Evolutionary conservation across 2,113 vertebrate species (phyloP), one percentile per base, ranked within the genome.

Genomic region (Sigmodon hispidus): DNA sequence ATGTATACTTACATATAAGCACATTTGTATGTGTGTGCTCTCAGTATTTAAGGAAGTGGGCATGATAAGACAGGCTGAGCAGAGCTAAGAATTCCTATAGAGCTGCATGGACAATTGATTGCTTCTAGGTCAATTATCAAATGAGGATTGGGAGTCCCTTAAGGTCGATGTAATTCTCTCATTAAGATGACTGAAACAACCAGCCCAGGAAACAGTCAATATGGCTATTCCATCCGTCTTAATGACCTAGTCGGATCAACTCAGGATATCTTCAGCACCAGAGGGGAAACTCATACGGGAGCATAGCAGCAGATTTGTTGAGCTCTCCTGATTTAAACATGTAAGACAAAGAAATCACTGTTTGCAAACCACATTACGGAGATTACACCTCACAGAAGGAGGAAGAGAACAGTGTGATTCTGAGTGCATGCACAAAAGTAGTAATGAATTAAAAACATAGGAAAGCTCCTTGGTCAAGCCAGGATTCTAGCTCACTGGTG

Each of bases 151-250:
- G 81, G 72, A 95, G 83, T 92, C 95, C 88, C 59, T 92, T 72
- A 73, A 85, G 88, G 94, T 97, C 90, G 55, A 98, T 96, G 90
- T 98, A 97, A 98, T 97, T 95, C 94, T 97, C 97, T 97, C 96
- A 97, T 97, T 98, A 97, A 96, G 76, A 97, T 98, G 96, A 96
- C 95, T 89, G 89, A 94, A 97, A 96, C 96, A 97, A 92, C 81
- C 90, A 97, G 94, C 80, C 92, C 80, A 88, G 88, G 65, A 34
- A 88, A 94, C 34, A 89, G 97, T 97, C 97, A 94, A 97, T 97
- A 96, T 86, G 86, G 93, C 94, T 92, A 96, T 96, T 97, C 93
- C 97, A 89, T 92, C 87, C 94, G 94, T 94, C 96, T 98, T 97
- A 97, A 97, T 96, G 97, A 97, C 76, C 96, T 95, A 96, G 90